Base-by-base conservation (phyloP, 2,888 invertebrate genomes). In the Phytoseiulus persimilis region DNA sequence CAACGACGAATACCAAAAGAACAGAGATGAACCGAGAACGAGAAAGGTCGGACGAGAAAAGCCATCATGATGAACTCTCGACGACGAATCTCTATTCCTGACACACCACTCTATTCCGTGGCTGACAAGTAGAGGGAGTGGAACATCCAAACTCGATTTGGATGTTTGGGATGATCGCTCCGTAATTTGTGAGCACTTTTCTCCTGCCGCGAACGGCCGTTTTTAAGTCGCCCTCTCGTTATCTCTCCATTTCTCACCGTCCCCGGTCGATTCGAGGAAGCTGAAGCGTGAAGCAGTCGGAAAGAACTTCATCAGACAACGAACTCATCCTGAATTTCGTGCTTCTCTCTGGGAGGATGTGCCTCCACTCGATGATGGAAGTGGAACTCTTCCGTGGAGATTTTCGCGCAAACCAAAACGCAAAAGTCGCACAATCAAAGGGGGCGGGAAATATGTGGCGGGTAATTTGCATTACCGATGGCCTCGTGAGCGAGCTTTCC, bases 81-180 rank as follows among this genome's bases (percentile, higher is more conserved):
- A 65, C 14, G 65, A 65, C 65, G 65, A 65, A 65, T 65, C 65
- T 65, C 65, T 65, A 65, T 65, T 65, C 65, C 65, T 65, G 65
- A 6, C 65, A 14, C 65, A 65, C 65, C 65, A 65, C 65, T 65
- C 65, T 65, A 65, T 65, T 65, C 65, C 65, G 65, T 28, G 65
- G 65, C 65, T 65, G 65, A 65, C 65, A 65, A 65, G 23, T 65
- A 3, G 65, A 65, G 65, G 18, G 65, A 39, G 39, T 39, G 65
- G 65, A 65, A 65, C 65, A 65, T 65, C 65, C 65, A 65, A 65
- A 65, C 65, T 65, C 65, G 65, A 65, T 65, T 65, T 65, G 65
- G 65, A 65, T 65, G 65, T 65, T 65, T 65, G 65, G 65, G 65
- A 65, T 65, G 65, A 65, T 65, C 65, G 65, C 65, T 65, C 18